phyloP scores from a whole-genome alignment of 2,888 invertebrate species.

The Nomada ferruginata region DNA sequence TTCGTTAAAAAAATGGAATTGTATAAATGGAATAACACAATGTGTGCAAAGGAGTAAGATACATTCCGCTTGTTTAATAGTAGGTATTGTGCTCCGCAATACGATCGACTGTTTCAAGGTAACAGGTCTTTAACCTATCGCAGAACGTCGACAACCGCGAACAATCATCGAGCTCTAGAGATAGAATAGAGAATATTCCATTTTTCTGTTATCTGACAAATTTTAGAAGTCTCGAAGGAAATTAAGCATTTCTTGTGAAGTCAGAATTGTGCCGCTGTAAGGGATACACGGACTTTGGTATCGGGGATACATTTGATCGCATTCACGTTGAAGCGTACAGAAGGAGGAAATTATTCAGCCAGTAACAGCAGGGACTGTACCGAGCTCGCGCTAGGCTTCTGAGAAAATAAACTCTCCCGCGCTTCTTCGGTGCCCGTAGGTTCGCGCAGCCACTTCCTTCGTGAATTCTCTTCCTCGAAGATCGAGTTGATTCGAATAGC shows the following conservation, averaged over 20 bases:
- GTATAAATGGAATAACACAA: too few species aligned
- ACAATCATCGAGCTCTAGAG: constrained; percentile 9
- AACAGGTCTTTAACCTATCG: constrained; percentile 74
- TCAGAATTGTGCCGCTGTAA: constrained; percentile 16
- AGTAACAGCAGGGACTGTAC: constrained; percentile 62
- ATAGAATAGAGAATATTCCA: neutral
- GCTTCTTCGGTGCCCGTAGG: constrained; percentile 51
- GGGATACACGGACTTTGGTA: constrained; percentile 23
- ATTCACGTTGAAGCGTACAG: constrained; percentile 30
- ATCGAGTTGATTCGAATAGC: constrained; percentile 59
- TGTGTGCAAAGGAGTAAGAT: constrained; percentile 3
- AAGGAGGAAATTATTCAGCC: constrained; percentile 67
- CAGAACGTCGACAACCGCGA: constrained; percentile 25
- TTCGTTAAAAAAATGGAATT: too few species aligned
- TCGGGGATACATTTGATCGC: constrained; percentile 49
- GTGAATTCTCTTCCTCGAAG: constrained; percentile 65
- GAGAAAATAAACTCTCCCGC: constrained; percentile 75
- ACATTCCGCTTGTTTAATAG: constrained; percentile 14
- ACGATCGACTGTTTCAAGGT: constrained; percentile 70
- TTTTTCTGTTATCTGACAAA: neutral
- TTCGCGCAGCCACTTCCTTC: constrained; percentile 57
- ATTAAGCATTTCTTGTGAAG: constrained; percentile 3
- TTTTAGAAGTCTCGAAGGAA: neutral
- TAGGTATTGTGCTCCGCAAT: constrained; percentile 1
- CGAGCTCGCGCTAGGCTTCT: constrained; percentile 59